Base-by-base conservation (phyloP, 1,140 invertebrate genomes). In the Mercenaria mercenaria region DNA sequence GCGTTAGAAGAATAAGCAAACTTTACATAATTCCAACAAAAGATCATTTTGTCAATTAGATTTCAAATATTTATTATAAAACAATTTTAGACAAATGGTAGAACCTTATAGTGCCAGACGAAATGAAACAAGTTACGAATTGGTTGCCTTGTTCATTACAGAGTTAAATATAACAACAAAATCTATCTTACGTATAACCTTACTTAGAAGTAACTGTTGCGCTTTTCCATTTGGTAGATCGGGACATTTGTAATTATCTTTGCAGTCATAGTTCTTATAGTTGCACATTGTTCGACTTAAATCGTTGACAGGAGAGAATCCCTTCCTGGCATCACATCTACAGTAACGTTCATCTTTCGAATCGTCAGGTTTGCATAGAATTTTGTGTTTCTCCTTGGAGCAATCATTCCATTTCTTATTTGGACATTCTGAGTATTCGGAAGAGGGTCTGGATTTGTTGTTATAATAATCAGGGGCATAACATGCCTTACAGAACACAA, bases 301-400 rank as follows among this genome's bases (percentile, higher is more conserved):
- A 26, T 18, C 74, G 23, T 77, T 50, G 23, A 47, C 29, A 34
- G 74, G 74, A 26, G 0, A n/a, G 41, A 26, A 77, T n/a, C 74
- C 74, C 10, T n/a, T 50, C 20, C 74, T 77, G 10, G 74, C 74
- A 50, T 77, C 74, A 50, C 74, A 77, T 34, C 74, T 37, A 37
- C 74, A 77, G 32, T 26, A 77, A 10, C 74, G 41, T 47, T 77
- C 37, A 3, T 3, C 0, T 29, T 32, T 50, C 2, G 74, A 47
- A 29, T 77, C n/a, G 18, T 77, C 74, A 20, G 37, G 74, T 47
- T 29, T 50, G 29, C 74, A 77, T 23, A 26, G 6, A 6, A 77
- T 77, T 23, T 77, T 77, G 10, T 77, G 37, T n/a, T 43, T 47
- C 43, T 47, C 39, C n/a, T 77, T n/a, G 0, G 74, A 34, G 23